These are phyloP conservation scores for Synanthedon myopaeformis DNA, from an alignment of 2,888 invertebrate species.

Conservation along the genomic window DNA sequence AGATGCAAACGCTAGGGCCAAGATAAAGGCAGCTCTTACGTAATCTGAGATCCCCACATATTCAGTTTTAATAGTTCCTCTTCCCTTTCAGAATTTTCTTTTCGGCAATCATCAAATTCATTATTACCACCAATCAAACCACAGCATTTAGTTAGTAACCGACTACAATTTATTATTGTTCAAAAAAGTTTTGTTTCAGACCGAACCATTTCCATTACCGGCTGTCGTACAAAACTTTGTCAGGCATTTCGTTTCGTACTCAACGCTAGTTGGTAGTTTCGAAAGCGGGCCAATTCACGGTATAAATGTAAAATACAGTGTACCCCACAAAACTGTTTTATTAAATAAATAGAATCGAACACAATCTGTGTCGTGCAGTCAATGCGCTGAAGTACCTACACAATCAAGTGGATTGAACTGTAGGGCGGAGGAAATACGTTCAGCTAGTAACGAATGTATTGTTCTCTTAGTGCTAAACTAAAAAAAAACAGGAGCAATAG, in stretches of 20 bases:
- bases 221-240: constrained; percentile 32
- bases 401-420: constrained; percentile 47
- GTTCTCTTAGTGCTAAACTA: constrained; percentile 51
- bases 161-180: constrained; percentile 17
- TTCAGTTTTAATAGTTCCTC: too few species aligned
- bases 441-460: constrained; percentile 55
- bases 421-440: constrained; percentile 28
- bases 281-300: constrained; percentile 17
- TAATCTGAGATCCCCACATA: too few species aligned
- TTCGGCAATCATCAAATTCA: not conserved
- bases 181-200: constrained; percentile 18
- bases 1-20: too few species aligned
- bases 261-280: constrained; percentile 13
- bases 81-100: too few species aligned
- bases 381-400: constrained; percentile 34
- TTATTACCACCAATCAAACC: not conserved
- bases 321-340: constrained; percentile 19
- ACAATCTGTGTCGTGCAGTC: constrained; percentile 15
- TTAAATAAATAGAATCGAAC: constrained; percentile 13
- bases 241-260: constrained; percentile 23
- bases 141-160: not conserved
- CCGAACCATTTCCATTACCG: constrained; percentile 36
- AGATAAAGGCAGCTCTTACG: too few species aligned
- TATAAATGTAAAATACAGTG: constrained; percentile 15
- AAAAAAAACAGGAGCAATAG: constrained; percentile 42